Percentiles rank a stretch among this genome's conserved stretches.
phyloP scores from a whole-genome alignment of 2,797 vertebrate species.

The Chelonia mydas region DNA sequence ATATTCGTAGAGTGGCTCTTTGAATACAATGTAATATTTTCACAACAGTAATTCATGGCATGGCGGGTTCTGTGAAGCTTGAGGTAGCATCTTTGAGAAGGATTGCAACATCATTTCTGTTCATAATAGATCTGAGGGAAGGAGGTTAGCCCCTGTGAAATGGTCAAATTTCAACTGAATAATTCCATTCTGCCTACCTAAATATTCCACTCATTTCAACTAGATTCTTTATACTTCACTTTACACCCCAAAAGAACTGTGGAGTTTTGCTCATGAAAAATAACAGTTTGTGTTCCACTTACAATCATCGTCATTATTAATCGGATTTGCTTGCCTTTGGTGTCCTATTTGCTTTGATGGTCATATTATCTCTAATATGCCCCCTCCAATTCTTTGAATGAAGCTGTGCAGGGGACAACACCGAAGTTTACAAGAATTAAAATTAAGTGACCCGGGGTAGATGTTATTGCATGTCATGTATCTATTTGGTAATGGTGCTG shows the following conservation, averaged over 20 bases:
- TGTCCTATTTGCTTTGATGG: conserved; percentile 40
- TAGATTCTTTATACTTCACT: neutral
- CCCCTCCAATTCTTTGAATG: neutral
- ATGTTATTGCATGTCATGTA: conserved; percentile 63
- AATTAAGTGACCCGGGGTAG: conserved; percentile 67
- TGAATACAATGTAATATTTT: neutral
- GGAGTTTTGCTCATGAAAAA: neutral
- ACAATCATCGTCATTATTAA: neutral
- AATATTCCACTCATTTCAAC: neutral
- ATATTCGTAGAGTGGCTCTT: neutral
- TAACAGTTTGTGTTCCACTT: neutral
- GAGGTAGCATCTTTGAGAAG: neutral
- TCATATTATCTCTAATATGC: conserved; percentile 39
- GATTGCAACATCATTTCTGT: neutral
- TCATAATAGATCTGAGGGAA: neutral
- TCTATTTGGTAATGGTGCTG: conserved; percentile 49
- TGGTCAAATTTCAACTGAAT: neutral
- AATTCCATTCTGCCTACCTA: neutral
- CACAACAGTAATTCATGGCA: neutral
- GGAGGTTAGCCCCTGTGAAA: neutral
- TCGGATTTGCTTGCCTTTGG: neutral
- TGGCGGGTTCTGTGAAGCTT: neutral
- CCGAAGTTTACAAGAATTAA: conserved; percentile 58
- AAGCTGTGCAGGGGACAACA: conserved; percentile 3
- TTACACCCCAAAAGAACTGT: neutral